Evolutionary conservation across 2,888 invertebrate genomes (phyloP).

Genomic region (Tromatobia lineatoria): DNA sequence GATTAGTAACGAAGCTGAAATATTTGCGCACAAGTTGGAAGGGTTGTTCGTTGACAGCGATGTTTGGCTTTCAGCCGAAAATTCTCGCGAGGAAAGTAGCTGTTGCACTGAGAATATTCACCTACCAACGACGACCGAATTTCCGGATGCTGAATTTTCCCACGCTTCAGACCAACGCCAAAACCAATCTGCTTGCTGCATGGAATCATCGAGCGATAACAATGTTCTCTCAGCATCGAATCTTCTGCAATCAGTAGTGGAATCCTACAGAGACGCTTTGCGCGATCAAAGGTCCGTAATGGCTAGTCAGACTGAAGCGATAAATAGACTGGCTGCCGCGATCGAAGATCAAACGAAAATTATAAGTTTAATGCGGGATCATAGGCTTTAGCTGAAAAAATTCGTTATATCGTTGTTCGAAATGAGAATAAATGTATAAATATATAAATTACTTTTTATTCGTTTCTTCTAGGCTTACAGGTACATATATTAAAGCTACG

Average conservation of each 20-base stretch:
- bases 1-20: neutral
- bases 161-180: neutral
- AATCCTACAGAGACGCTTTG: slow-evolving; percentile 57
- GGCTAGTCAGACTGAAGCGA: slow-evolving; percentile 50
- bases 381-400: neutral
- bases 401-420: neutral
- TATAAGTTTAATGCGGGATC: slow-evolving; percentile 39
- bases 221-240: slow-evolving; percentile 39
- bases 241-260: slow-evolving; percentile 39
- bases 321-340: slow-evolving; percentile 57
- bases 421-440: slow-evolving; percentile 45
- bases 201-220: slow-evolving; percentile 19
- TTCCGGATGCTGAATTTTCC: slow-evolving; percentile 1
- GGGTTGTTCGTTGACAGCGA: slow-evolving; percentile 5
- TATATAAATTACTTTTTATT: slow-evolving; percentile 64
- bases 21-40: slow-evolving; percentile 13
- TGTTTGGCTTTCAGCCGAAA: slow-evolving; percentile 14
- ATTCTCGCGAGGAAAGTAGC: slow-evolving; percentile 7
- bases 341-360: slow-evolving; percentile 61
- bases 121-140: neutral
- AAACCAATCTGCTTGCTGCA: neutral
- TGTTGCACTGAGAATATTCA: neutral
- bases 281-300: slow-evolving; percentile 52
- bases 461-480: slow-evolving; percentile 56
- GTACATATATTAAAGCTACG: slow-evolving; percentile 50